phyloP scores from a whole-genome alignment of 2,888 invertebrate species.

The Allolobophora icterica region DNA sequence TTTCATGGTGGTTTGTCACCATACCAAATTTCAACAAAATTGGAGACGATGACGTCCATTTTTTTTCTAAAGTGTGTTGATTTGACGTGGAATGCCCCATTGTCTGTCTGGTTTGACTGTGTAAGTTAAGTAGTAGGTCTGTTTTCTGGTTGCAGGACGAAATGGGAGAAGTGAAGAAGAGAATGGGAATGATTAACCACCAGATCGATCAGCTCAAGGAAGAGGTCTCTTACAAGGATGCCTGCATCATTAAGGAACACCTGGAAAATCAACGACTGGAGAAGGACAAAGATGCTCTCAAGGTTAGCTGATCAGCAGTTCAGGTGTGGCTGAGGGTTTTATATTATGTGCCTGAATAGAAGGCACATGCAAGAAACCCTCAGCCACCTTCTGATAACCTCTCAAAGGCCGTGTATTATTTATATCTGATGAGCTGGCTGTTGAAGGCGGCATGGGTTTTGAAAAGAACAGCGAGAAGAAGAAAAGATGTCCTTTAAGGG shows the following conservation, averaged over 20 bases:
- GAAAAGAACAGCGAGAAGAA: too few relatives aligned
- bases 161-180: constrained; percentile 71
- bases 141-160: constrained; percentile 59
- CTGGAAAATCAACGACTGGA: constrained; percentile 71
- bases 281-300: constrained; percentile 75
- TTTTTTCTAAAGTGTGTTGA: too few relatives aligned
- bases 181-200: constrained; percentile 75
- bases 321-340: not conserved
- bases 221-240: constrained; percentile 79
- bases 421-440: not conserved
- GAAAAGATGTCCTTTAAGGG: too few relatives aligned
- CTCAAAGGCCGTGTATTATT: not conserved
- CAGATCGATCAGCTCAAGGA: constrained; percentile 85
- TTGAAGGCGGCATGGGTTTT: not conserved
- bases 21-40: too few relatives aligned
- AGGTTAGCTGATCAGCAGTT: constrained; percentile 53
- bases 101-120: not conserved
- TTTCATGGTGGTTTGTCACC: too few relatives aligned
- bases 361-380: not conserved
- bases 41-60: too few relatives aligned
- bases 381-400: not conserved
- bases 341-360: too few relatives aligned
- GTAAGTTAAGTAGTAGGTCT: not conserved
- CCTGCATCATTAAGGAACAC: constrained; percentile 70
- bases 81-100: too few relatives aligned